A percentile compares a stretch with the other conserved stretches of the same genome.
These are phyloP conservation scores for Tribolium madens DNA, from an alignment of 1,140 invertebrate species.

Conservation along the genomic window DNA sequence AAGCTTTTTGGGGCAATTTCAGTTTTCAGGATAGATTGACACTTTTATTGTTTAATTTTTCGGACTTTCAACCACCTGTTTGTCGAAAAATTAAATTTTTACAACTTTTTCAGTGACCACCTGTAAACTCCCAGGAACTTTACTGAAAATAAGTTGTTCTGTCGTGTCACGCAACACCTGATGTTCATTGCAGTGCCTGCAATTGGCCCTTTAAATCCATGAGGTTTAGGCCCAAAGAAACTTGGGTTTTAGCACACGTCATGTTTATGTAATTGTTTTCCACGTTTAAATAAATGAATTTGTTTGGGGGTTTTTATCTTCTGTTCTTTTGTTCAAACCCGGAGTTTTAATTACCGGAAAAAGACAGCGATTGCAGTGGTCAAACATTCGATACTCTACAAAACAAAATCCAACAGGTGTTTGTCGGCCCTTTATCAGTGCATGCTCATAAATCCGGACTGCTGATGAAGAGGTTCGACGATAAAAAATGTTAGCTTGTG, in stretches of 20 bases:
- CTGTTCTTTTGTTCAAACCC: no score
- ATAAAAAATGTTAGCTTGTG: conserved; percentile 71
- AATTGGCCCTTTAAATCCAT: conserved; percentile 19
- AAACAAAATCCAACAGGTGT: conserved; percentile 38
- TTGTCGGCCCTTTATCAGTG: conserved; percentile 25
- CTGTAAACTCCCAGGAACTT: conserved; percentile 22
- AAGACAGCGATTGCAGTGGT: conserved; percentile 2
- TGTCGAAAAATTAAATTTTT: neutral
- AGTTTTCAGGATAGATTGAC: neutral
- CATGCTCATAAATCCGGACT: conserved; percentile 20
- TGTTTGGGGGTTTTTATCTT: no score
- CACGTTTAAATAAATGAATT: no score
- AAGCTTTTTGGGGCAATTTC: neutral
- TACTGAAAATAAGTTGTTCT: conserved; percentile 23
- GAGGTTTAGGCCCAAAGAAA: neutral
- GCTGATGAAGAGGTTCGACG: conserved; percentile 31
- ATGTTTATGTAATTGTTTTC: neutral
- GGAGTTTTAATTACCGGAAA: neutral
- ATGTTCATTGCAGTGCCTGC: conserved; percentile 29
- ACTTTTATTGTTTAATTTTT: neutral
- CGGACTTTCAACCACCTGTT: neutral
- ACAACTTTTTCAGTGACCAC: neutral
- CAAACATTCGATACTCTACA: neutral
- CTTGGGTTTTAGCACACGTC: neutral
- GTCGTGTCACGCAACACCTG: conserved; percentile 21